A percentile compares a stretch with the other conserved stretches of the same genome.
These are phyloP conservation scores for Otis tarda DNA, from an alignment of 2,113 vertebrate genomes.

Conservation along the genomic window DNA sequence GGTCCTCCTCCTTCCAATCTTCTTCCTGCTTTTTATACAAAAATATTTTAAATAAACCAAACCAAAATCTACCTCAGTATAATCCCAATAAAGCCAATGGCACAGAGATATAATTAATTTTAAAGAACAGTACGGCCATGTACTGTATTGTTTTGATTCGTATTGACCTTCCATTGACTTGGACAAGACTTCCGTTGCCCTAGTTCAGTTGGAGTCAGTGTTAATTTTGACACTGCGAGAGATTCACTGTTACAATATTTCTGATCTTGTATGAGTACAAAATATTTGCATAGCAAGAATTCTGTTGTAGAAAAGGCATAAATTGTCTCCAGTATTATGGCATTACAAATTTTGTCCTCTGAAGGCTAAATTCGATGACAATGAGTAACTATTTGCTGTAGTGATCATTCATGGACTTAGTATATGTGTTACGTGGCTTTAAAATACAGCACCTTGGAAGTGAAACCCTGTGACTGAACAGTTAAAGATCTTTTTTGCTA, in stretches of 20 bases:
- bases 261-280: background rate
- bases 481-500: background rate
- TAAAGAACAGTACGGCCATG: background rate
- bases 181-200: background rate
- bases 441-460: background rate
- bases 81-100: background rate
- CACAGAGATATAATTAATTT: background rate
- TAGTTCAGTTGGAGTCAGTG: background rate
- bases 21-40: background rate
- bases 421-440: background rate
- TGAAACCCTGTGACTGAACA: background rate
- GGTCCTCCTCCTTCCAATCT: background rate
- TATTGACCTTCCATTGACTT: background rate
- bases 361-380: background rate
- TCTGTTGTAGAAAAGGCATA: background rate
- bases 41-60: background rate
- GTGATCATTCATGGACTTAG: too few species aligned
- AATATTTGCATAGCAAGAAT: background rate
- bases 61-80: background rate
- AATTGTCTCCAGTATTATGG: background rate
- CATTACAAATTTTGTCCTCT: background rate
- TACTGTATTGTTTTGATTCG: background rate
- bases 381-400: background rate
- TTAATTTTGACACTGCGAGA: background rate
- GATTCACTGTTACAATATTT: background rate